Conservation (phyloP, 2,888 invertebrate genomes). For the Atrina japonica region DNA sequence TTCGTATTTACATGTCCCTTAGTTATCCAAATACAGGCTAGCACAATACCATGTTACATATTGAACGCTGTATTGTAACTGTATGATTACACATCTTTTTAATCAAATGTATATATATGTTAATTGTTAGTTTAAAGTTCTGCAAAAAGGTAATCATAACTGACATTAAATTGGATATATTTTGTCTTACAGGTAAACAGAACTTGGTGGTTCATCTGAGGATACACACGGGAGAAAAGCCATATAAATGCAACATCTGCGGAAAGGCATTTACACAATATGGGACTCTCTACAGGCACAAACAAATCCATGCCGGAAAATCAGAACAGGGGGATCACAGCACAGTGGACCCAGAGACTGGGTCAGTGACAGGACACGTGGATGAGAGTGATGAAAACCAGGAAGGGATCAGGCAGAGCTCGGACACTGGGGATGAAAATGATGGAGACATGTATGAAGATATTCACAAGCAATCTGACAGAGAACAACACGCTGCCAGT, state of each 20-base stretch:
- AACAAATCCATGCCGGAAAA: slow-evolving; percentile 18
- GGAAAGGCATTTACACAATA: slow-evolving; percentile 35
- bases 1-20: too few relatives aligned
- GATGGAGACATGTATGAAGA: too few relatives aligned
- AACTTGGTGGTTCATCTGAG: slow-evolving; percentile 28
- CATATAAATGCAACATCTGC: slow-evolving; percentile 28
- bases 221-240: slow-evolving; percentile 30
- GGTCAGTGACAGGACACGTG: not conserved
- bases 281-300: slow-evolving; percentile 31
- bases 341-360: not conserved
- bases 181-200: slow-evolving; percentile 27
- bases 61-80: too few relatives aligned
- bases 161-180: too few relatives aligned
- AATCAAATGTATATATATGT: too few relatives aligned
- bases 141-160: too few relatives aligned
- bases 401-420: not conserved
- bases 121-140: not conserved
- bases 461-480: too few relatives aligned
- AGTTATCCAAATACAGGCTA: too few relatives aligned
- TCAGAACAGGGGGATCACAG: not conserved
- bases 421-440: slow-evolving; percentile 1
- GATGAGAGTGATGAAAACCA: not conserved
- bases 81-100: too few relatives aligned
- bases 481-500: too few relatives aligned
- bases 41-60: too few relatives aligned